Percentiles rank a stretch among this genome's conserved stretches.
These are phyloP conservation scores for Eucriotettix oculatus DNA, from an alignment of 2,888 invertebrate species.

Conservation along the genomic window DNA sequence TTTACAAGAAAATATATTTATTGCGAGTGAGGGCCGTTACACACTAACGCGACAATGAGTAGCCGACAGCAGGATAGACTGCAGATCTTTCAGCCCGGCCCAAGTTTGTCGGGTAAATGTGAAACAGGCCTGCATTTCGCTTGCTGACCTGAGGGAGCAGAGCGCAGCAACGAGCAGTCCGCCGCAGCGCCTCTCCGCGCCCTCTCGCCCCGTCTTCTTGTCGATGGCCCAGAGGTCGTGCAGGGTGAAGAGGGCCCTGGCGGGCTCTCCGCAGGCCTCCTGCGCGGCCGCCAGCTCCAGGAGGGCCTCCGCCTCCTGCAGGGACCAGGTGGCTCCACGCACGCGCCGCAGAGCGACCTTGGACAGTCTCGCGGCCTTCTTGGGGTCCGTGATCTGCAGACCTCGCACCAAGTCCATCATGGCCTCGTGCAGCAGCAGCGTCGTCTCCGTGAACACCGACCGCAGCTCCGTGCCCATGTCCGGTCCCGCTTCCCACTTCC, in stretches of 20 bases:
- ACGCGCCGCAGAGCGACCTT: background rate
- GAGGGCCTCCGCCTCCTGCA: slow-evolving; percentile 31
- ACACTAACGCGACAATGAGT: no score
- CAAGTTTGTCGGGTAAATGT: no score
- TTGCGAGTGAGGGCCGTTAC: no score
- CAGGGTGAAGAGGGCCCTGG: slow-evolving; percentile 28
- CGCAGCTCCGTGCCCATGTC: background rate
- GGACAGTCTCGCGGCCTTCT: background rate
- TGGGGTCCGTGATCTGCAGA: background rate
- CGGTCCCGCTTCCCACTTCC: background rate
- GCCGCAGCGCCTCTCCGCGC: background rate
- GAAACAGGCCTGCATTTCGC: no score
- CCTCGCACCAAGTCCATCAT: background rate
- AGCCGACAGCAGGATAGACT: no score
- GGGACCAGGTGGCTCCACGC: background rate
- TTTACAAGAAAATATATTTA: no score
- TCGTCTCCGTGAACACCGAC: background rate
- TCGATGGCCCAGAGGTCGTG: background rate
- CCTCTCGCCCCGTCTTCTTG: background rate
- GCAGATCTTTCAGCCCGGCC: no score
- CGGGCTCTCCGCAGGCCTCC: slow-evolving; percentile 29
- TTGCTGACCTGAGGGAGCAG: background rate
- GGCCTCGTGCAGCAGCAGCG: background rate
- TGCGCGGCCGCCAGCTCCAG: slow-evolving; percentile 36
- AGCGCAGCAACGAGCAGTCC: background rate